Percentiles rank a stretch among this genome's conserved stretches.
Conservation (phyloP, 1,140 invertebrate species). For the Aphaenogaster ashmeadi region DNA sequence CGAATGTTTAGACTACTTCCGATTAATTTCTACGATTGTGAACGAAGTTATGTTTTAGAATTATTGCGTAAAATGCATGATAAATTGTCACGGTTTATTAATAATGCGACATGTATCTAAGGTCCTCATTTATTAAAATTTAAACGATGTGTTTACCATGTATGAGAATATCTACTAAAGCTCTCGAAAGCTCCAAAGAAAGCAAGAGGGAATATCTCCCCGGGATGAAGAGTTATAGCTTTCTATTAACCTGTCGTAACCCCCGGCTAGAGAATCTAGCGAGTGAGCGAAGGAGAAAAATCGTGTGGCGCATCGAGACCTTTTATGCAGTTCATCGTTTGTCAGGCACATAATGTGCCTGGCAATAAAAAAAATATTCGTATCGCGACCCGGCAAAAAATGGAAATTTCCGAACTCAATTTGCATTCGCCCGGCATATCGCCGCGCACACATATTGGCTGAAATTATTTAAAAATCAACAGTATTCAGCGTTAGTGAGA, state of each 20-base stretch:
- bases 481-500: constrained; percentile 38
- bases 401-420: constrained; percentile 59
- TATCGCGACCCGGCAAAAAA: constrained; percentile 23
- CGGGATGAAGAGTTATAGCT: constrained; percentile 67
- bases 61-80: neutral
- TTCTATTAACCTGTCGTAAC: constrained; percentile 68
- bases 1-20: neutral
- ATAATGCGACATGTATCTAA: neutral
- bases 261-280: constrained; percentile 38
- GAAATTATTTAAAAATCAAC: constrained; percentile 55
- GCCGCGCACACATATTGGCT: constrained; percentile 22
- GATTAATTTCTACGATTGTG: neutral
- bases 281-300: constrained; percentile 41
- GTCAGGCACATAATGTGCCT: constrained; percentile 34
- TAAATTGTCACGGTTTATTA: neutral
- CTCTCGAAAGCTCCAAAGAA: constrained; percentile 28
- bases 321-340: constrained; percentile 58
- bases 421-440: constrained; percentile 51
- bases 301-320: constrained; percentile 36
- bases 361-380: constrained; percentile 52
- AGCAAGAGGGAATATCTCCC: constrained; percentile 46
- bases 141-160: constrained; percentile 47
- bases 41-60: neutral
- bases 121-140: constrained; percentile 52
- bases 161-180: constrained; percentile 48